phyloP scores from a whole-genome alignment of 2,888 invertebrate genomes.

The Aspidapion aeneum region DNA sequence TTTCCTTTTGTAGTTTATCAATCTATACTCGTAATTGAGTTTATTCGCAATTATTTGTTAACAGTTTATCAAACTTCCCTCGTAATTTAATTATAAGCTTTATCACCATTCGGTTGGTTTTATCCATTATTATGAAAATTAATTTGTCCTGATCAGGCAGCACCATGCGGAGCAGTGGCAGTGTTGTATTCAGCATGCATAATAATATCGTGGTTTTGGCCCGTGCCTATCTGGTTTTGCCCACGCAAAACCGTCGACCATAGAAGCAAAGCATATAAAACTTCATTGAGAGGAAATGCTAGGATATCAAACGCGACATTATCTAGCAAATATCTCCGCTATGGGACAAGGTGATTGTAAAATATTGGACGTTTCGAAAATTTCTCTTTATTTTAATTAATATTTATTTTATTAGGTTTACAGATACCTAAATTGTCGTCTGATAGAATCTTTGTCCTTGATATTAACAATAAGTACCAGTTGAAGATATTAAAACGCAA shows the following conservation, averaged over 20 bases:
- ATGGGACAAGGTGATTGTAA: not conserved
- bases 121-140: not conserved
- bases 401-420: too few relatives aligned
- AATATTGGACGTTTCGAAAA: not conserved
- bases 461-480: too few relatives aligned
- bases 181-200: not conserved
- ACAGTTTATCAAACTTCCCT: too few relatives aligned
- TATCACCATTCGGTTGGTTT: too few relatives aligned
- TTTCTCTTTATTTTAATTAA: not conserved
- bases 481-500: too few relatives aligned
- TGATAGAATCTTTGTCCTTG: too few relatives aligned
- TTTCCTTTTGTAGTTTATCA: too few relatives aligned
- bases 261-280: not conserved
- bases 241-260: slow-evolving; percentile 17
- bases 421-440: too few relatives aligned
- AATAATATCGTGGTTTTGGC: not conserved
- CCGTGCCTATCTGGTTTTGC: slow-evolving; percentile 8
- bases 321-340: not conserved
- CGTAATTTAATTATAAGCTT: too few relatives aligned
- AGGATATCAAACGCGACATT: not conserved
- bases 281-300: not conserved
- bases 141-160: not conserved
- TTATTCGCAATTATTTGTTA: too few relatives aligned
- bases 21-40: too few relatives aligned
- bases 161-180: not conserved